phyloP scores from a whole-genome alignment of 2,113 vertebrate genomes.

The Macaca nemestrina region DNA sequence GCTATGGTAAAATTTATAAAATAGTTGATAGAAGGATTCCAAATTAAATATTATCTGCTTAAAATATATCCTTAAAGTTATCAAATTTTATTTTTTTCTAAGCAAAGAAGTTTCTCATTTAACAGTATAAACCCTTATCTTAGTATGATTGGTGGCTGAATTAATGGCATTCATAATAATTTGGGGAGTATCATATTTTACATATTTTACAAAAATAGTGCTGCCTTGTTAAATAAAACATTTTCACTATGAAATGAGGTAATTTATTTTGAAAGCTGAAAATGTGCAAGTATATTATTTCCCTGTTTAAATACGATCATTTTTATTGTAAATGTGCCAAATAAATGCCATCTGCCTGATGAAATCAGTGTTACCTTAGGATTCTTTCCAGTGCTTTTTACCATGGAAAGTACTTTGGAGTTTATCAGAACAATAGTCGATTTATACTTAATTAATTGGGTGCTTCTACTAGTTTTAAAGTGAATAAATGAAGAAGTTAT shows the following conservation, averaged over 20 bases:
- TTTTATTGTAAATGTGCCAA: conserved; percentile 71
- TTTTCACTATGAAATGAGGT: conserved; percentile 57
- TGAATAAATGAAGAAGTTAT: neutral
- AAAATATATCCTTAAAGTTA: conserved; percentile 15
- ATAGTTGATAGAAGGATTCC: neutral
- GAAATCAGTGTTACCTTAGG: conserved; percentile 71
- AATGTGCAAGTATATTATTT: conserved; percentile 70
- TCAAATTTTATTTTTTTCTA: conserved; percentile 41
- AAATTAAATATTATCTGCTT: neutral
- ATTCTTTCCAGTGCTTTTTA: conserved; percentile 60
- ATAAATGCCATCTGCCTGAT: conserved; percentile 71
- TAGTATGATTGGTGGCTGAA: neutral
- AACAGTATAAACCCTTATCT: neutral
- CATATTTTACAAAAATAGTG: conserved; percentile 45
- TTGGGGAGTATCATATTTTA: neutral
- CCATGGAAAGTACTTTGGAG: conserved; percentile 12
- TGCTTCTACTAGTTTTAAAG: conserved; percentile 41
- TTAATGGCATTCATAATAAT: conserved; percentile 46
- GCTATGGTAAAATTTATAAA: conserved; percentile 17
- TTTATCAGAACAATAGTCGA: conserved; percentile 28
- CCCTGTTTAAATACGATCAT: conserved; percentile 56
- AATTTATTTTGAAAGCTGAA: conserved; percentile 70
- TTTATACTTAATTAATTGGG: conserved; percentile 47
- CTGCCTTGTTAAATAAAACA: conserved; percentile 63
- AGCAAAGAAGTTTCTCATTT: conserved; percentile 36